Conservation (phyloP, 2,888 invertebrate genomes). For the Yponomeuta evonymella region DNA sequence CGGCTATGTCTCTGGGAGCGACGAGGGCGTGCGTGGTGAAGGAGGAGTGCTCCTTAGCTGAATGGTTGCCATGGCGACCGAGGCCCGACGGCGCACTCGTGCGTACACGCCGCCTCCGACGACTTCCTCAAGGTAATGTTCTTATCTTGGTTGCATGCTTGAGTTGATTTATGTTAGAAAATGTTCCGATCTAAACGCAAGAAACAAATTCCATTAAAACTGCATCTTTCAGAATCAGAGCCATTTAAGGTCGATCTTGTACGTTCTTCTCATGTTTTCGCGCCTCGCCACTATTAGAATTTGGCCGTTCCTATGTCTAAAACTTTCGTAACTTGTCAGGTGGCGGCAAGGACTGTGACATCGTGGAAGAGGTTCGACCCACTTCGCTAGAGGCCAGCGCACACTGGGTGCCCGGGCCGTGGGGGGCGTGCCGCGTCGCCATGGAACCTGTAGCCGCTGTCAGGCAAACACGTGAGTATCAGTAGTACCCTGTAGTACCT, state of each 20-base stretch:
- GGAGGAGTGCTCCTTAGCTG: slow-evolving; percentile 72
- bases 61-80: slow-evolving; percentile 77
- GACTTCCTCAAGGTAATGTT: slow-evolving; percentile 57
- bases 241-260: too few species aligned
- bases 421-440: slow-evolving; percentile 65
- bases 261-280: too few species aligned
- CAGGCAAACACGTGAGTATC: neutral
- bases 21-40: slow-evolving; percentile 70
- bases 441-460: slow-evolving; percentile 49
- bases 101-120: slow-evolving; percentile 56
- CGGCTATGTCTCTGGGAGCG: slow-evolving; percentile 46
- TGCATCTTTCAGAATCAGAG: too few species aligned
- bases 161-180: neutral
- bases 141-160: neutral
- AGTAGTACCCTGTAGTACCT: too few species aligned
- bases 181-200: neutral
- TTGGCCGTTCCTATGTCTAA: neutral
- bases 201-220: too few species aligned
- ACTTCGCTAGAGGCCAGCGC: slow-evolving; percentile 64
- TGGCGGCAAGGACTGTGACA: slow-evolving; percentile 64
- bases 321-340: slow-evolving; percentile 33
- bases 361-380: slow-evolving; percentile 63
- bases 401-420: slow-evolving; percentile 73
- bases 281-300: too few species aligned
- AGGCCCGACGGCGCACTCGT: slow-evolving; percentile 69